phyloP scores from a whole-genome alignment of 2,113 vertebrate species.

The Gallinago jamesoni region DNA sequence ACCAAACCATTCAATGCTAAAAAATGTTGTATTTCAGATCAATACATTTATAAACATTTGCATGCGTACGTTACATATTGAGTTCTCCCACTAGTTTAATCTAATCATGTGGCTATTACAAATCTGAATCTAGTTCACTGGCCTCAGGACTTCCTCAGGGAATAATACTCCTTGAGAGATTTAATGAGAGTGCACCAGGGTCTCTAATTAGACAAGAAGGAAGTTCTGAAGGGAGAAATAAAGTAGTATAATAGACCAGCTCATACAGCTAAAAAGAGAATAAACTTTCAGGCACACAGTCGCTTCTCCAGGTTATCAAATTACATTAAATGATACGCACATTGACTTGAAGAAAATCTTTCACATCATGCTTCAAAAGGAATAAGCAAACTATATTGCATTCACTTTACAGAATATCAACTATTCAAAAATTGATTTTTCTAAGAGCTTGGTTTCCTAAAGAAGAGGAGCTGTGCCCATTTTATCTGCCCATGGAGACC shows the following conservation, averaged over 20 bases:
- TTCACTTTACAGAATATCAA: background rate
- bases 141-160: slow-evolving; percentile 10
- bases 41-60: background rate
- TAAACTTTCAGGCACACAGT: background rate
- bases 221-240: slow-evolving; percentile 9
- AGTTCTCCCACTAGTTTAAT: background rate
- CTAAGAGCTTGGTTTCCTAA: background rate
- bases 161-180: background rate
- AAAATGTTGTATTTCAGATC: background rate
- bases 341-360: background rate
- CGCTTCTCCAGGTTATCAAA: slow-evolving; percentile 4
- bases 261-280: background rate
- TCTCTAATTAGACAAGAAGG: slow-evolving; percentile 17
- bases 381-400: slow-evolving; percentile 16
- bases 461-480: background rate
- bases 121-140: background rate
- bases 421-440: slow-evolving; percentile 3
- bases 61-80: background rate
- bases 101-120: background rate
- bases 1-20: background rate
- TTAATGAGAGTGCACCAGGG: background rate
- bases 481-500: background rate
- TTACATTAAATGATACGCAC: background rate
- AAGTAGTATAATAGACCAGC: background rate
- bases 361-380: background rate